phyloP scores from a whole-genome alignment of 2,113 vertebrate species.

The Prochilodus magdalenae region DNA sequence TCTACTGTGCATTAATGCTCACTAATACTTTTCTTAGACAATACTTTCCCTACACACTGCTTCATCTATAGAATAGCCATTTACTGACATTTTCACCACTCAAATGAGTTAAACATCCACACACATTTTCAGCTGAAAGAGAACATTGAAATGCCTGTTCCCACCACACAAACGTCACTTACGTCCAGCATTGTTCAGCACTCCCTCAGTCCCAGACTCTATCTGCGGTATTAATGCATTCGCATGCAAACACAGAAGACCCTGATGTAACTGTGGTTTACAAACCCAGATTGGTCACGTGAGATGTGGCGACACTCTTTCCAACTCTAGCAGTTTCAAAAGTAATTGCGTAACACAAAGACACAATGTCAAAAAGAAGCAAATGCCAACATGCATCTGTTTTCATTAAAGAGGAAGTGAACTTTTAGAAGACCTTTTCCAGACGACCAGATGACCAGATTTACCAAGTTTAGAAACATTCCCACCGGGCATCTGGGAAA shows the following conservation, averaged over 20 bases:
- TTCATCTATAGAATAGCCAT: not conserved
- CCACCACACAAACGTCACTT: not conserved
- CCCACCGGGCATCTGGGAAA: not conserved
- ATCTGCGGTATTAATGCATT: not conserved
- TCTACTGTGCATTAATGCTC: not conserved
- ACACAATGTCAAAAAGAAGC: not conserved
- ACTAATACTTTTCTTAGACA: not conserved
- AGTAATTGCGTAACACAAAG: not conserved
- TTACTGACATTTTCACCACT: not conserved
- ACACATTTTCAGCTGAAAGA: not conserved
- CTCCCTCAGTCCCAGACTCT: not conserved
- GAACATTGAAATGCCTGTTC: not conserved
- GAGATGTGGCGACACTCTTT: not conserved
- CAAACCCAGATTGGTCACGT: not conserved
- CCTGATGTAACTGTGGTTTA: not conserved
- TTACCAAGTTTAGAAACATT: not conserved
- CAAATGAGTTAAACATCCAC: not conserved
- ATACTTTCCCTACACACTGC: not conserved
- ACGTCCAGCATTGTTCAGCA: not conserved
- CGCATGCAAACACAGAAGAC: not conserved
- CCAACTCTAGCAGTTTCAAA: not conserved
- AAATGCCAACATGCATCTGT: not conserved
- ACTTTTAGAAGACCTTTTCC: not conserved
- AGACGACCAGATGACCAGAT: not conserved
- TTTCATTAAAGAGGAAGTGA: not conserved